Evolutionary conservation across 2,888 invertebrate genomes (phyloP), one percentile per base, ranked within the genome.

Genomic region (Cosmia trapezina): DNA sequence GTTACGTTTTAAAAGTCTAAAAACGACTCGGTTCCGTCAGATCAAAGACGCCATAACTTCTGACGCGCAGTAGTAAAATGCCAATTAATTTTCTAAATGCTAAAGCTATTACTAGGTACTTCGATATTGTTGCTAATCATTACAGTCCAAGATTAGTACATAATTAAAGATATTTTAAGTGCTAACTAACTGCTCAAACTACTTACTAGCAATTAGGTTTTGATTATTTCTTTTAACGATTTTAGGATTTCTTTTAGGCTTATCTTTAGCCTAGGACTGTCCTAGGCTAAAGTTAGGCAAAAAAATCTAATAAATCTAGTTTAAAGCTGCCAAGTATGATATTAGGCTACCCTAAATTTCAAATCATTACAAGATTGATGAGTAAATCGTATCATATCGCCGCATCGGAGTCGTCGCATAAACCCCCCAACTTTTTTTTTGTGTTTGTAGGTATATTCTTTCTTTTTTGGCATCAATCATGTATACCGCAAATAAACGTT

Each of bases 121-220:
- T 57, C 6, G 22, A 59, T 53, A 53, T 33, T 59, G 53, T 49
- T 49, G 43, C n/a, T 49, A 63, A 17, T 76, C 19, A 74, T 60
- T 67, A 33, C 22, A 28, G 49, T 75, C 28, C 33, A 28, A 49
- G 28, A 28, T 37, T 37, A 28, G 28, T 28, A 28, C 28, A 28
- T 37, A 28, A 49, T n/a, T 54, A 14, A 47, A 54, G 7, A 43
- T 19, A 66, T 33, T 28, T 60, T 41, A 33, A 49, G 12, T 43
- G 60, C 9, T 43, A 8, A 54, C 33, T 14, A n/a, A 37, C 8
- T 9, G 28, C 17, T 51, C 11, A 41, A 22, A 37, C n/a, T 51
- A 4, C 6, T 70, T 7, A 53, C 9, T 28, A 33, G 8, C 12
- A 43, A 33, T 22, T n/a, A 37, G 4, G n/a, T 43, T 28, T 57